These are phyloP conservation scores for Procapra przewalskii DNA, from an alignment of 2,113 vertebrate species.

Conservation along the genomic window DNA sequence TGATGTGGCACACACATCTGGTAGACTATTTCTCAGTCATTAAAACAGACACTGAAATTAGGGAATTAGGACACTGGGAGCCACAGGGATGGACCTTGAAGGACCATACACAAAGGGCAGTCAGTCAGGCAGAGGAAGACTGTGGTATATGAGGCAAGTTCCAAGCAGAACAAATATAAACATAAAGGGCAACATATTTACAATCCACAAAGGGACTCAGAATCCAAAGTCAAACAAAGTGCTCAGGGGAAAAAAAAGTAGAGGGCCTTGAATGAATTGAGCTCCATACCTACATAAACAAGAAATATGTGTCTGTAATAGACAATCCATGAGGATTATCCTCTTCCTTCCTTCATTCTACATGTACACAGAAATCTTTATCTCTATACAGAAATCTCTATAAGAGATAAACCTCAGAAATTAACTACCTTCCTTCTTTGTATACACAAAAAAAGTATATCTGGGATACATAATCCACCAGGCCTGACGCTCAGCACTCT, in stretches of 20 bases:
- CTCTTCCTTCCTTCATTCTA: background rate
- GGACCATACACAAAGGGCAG: too few species aligned
- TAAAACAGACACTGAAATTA: too few species aligned
- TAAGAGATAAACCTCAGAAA: background rate
- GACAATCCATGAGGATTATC: background rate
- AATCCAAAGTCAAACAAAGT: background rate
- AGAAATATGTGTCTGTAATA: background rate
- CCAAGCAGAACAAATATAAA: background rate
- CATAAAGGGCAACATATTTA: background rate
- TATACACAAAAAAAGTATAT: background rate
- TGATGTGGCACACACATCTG: too few species aligned
- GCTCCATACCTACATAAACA: background rate
- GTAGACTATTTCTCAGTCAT: too few species aligned
- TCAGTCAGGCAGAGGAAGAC: background rate
- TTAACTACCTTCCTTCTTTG: background rate
- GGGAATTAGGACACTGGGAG: too few species aligned
- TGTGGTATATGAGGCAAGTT: rapidly evolving
- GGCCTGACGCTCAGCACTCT: background rate
- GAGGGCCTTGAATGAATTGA: background rate
- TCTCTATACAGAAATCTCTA: background rate
- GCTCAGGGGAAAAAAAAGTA: background rate
- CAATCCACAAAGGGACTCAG: background rate
- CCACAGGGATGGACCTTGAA: too few species aligned
- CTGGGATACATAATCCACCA: background rate
- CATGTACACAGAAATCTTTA: background rate